Base-by-base conservation (phyloP, 2,888 invertebrate genomes). In the Apantesis nais region DNA sequence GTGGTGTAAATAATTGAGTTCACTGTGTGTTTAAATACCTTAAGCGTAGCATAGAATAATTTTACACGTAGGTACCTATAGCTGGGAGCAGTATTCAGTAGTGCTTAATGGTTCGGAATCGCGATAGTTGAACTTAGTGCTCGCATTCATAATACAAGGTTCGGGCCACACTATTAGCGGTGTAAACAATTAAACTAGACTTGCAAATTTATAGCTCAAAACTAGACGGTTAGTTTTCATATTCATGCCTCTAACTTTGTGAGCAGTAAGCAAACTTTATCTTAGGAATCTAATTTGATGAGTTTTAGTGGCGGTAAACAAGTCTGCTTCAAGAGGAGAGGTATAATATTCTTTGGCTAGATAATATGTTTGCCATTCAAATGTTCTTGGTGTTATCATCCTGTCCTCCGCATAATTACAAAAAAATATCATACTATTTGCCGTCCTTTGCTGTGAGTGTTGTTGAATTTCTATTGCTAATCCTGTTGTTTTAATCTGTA, bases 61-160 rank as follows among this genome's bases (percentile, higher is more conserved):
- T 71, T 71, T 70, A 76, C 73, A 73, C 66, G 70, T 66, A 72
- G 52, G 71, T 66, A 71, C 58, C 71, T 67, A 68, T 63, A 77
- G 48, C 52, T 69, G 61, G 37, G 62, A 78, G 84, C 85, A 85
- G 80, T 81, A 83, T 83, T 81, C 85, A 86, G 84, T 75, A 79
- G 77, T 79, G 86, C 85, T 90, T 84, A 91, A 91, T 90, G 90
- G 88, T 77, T 83, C 73, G 89, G 88, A 90, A 90, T 84, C 73
- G 86, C 81, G 90, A 90, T 90, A 90, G 89, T 89, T 89, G 80
- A 84, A 86, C 86, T 89, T 88, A 85, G 85, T 82, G 75, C 78
- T 81, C 83, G 81, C 84, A 84, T 88, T 86, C 77, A 83, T 86
- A 84, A 79, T 80, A 76, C 74, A 72, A 65, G 66, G 74, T 66